Percentiles rank a stretch among this genome's conserved stretches.
Evolutionary conservation across 2,888 invertebrate genomes (phyloP).

Genomic region (Tinea trinotella): DNA sequence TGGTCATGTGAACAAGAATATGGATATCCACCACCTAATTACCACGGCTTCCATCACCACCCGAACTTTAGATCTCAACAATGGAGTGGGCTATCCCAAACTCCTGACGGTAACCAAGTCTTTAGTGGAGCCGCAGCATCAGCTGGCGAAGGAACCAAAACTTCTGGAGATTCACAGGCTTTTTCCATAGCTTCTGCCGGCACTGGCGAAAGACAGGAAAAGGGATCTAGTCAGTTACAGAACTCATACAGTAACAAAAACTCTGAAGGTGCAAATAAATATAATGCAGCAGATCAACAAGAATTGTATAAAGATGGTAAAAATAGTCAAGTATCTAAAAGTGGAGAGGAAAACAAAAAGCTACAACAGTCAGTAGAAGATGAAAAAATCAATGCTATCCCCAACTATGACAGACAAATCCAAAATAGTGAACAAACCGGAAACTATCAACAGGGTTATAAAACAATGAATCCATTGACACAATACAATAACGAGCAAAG

Average conservation of each 20-base stretch:
- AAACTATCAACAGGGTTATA: background rate
- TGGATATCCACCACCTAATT: constrained; percentile 25
- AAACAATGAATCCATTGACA: background rate
- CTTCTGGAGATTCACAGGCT: constrained; percentile 37
- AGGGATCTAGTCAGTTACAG: background rate
- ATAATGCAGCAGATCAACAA: background rate
- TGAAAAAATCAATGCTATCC: too few relatives aligned
- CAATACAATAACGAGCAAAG: constrained; percentile 12
- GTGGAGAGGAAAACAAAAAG: too few relatives aligned
- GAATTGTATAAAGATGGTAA: too few relatives aligned
- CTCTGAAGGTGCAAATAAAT: background rate
- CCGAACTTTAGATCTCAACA: constrained; percentile 38
- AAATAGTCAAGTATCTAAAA: too few relatives aligned
- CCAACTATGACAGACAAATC: too few relatives aligned
- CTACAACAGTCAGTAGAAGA: too few relatives aligned
- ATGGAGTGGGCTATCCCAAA: constrained; percentile 42
- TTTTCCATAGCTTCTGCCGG: constrained; percentile 30
- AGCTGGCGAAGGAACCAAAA: constrained; percentile 29
- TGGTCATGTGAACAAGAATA: constrained; percentile 23
- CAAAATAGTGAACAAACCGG: background rate
- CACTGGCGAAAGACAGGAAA: constrained; percentile 7
- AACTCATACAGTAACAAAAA: background rate
- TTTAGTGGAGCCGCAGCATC: constrained; percentile 42
- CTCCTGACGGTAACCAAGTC: constrained; percentile 34
- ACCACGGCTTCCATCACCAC: constrained; percentile 20